phyloP scores from a whole-genome alignment of 1,140 invertebrate genomes.

The Drosophila equinoxialis region DNA sequence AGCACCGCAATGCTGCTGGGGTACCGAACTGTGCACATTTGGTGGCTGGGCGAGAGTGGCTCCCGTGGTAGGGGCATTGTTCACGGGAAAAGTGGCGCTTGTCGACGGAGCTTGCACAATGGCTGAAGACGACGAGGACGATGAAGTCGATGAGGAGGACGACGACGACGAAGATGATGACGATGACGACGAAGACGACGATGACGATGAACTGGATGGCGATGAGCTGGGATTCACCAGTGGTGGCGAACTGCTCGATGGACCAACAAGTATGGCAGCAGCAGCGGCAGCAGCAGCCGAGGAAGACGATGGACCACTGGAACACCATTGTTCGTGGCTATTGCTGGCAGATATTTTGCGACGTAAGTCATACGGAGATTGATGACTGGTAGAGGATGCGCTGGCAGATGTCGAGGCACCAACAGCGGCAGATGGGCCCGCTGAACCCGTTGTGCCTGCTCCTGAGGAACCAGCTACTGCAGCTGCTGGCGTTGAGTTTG shows the following conservation, averaged over 20 bases:
- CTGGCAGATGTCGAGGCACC: constrained; percentile 33
- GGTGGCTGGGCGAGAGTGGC: constrained; percentile 82
- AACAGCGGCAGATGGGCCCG: constrained; percentile 40
- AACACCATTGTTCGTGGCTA: constrained; percentile 85
- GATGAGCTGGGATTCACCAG: constrained; percentile 65
- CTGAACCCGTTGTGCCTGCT: constrained; percentile 53
- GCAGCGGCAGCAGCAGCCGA: constrained; percentile 33
- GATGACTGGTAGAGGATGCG: constrained; percentile 85
- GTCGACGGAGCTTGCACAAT: constrained; percentile 80
- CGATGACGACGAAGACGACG: constrained; percentile 57
- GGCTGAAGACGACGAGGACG: constrained; percentile 72
- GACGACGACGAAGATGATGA: constrained; percentile 62
- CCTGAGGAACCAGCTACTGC: constrained; percentile 34
- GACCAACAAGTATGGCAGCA: constrained; percentile 62
- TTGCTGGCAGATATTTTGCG: constrained; percentile 91
- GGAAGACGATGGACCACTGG: constrained; percentile 61
- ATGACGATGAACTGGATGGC: constrained; percentile 65
- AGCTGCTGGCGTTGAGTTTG: constrained; percentile 39
- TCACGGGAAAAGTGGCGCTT: constrained; percentile 77
- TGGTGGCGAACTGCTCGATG: constrained; percentile 68
- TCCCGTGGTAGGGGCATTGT: constrained; percentile 75
- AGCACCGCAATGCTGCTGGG: constrained; percentile 78
- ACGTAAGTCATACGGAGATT: constrained; percentile 92
- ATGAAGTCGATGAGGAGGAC: constrained; percentile 62
- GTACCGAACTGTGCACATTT: constrained; percentile 82